Evolutionary conservation across 2,888 invertebrate species (phyloP).

Genomic region (Mellilla xanthometata): DNA sequence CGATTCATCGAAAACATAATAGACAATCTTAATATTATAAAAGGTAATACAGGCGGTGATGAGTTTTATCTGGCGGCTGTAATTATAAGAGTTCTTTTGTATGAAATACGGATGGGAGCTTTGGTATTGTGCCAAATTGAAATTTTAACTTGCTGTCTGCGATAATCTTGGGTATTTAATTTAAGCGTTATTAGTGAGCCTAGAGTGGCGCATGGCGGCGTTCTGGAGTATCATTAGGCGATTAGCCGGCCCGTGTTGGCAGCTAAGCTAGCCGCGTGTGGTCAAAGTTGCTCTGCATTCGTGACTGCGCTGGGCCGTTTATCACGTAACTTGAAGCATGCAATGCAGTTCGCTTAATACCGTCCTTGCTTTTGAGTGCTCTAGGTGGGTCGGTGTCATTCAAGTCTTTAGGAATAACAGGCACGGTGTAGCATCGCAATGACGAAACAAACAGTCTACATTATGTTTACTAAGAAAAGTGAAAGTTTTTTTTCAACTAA

Average conservation of each 20-base stretch:
- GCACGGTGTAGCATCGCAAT: neutral
- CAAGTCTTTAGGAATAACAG: neutral
- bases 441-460: too few relatives aligned
- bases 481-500: too few relatives aligned
- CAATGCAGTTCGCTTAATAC: neutral
- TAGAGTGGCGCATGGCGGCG: too few relatives aligned
- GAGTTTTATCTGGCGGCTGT: slow-evolving; percentile 19
- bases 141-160: slow-evolving; percentile 9
- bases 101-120: slow-evolving; percentile 10
- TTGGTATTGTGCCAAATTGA: slow-evolving; percentile 18
- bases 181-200: slow-evolving; percentile 1
- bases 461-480: too few relatives aligned
- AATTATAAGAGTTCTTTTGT: slow-evolving; percentile 15
- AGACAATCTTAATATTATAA: slow-evolving; percentile 46
- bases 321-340: neutral
- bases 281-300: neutral
- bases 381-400: neutral
- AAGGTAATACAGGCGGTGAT: slow-evolving; percentile 35
- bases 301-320: neutral
- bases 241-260: neutral
- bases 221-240: too few relatives aligned
- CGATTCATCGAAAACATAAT: slow-evolving; percentile 41
- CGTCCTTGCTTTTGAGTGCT: neutral
- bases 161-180: slow-evolving; percentile 7
- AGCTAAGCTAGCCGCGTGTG: neutral